Base-by-base conservation (phyloP, 2,113 vertebrate species). In the Dicentrarchus labrax region DNA sequence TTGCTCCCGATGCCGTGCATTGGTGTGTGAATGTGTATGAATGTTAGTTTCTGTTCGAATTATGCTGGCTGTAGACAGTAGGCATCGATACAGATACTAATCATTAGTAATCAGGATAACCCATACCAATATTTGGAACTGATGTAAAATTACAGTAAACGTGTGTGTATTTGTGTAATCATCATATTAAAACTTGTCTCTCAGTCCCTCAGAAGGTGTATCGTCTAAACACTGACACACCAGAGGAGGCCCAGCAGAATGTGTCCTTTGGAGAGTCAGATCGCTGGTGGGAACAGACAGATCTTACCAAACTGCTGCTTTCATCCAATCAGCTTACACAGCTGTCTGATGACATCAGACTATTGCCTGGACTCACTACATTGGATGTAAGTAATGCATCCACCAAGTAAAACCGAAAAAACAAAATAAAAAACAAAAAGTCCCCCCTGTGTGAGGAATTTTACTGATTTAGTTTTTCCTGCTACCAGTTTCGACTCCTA, bases 271-370 rank as follows among this genome's bases (percentile, higher is more conserved):
- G 92, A 47, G 92, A 91, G 0, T 90, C 93, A 0, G 98, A 99
- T 21, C 95, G 97, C 41, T 99, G 98, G 98, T 99, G 98, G 98
- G 98, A 99, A 30, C 98, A 99, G 88, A 97, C 96, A 0, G 98
- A 99, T 66, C 96, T 99, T 60, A 97, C 95, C 73, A 99, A 98
- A 87, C 94, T 99, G 19, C 94, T 98, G 39, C 93, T 99, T 4
- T 96, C 98, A 15, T 99, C 97, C 54, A 99, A 99, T 92, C 96
- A 96, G 57, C 96, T 99, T n/a, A 94, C 95, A 56, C 72, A 84
- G 2, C 93, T 99, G 7, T 96, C 97, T 0, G 96, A 99, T 45
- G 97, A 99, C 45, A 88, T 99, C 67, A 88, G 60, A 22, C 95
- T 99, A 1, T 90, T 99, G 48, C 93, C 97, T 21, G 97, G 94